These are phyloP conservation scores for Lamellibrachia satsuma DNA, from an alignment of 2,888 invertebrate genomes.

Conservation along the genomic window DNA sequence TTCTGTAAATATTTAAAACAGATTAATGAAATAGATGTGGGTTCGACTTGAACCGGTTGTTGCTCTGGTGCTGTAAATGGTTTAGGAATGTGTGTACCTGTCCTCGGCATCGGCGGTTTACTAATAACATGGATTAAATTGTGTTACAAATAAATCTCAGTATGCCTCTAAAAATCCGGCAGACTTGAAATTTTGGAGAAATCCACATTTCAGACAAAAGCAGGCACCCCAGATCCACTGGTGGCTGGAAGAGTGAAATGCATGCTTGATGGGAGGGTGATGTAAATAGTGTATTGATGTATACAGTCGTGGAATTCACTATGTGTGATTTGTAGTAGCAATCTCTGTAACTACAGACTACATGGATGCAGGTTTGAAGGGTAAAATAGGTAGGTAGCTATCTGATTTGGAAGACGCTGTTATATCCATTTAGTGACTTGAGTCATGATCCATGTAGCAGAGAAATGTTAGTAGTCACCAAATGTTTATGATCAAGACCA, in stretches of 20 bases:
- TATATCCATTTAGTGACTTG: neutral
- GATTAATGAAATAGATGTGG: neutral
- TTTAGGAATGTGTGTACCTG: neutral
- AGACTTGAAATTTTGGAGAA: too few relatives aligned
- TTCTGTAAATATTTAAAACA: neutral
- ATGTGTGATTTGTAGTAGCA: neutral
- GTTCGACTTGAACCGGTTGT: neutral
- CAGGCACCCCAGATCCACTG: neutral
- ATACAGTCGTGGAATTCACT: neutral
- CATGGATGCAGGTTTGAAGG: neutral
- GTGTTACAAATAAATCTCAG: neutral
- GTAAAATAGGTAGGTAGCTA: neutral
- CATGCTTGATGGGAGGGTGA: neutral
- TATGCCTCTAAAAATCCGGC: too few relatives aligned
- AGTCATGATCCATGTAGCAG: neutral
- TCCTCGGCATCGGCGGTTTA: too few relatives aligned
- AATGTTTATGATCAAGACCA: neutral
- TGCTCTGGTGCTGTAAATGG: neutral
- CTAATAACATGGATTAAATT: too few relatives aligned
- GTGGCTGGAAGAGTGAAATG: neutral
- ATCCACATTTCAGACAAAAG: neutral
- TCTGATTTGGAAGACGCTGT: neutral
- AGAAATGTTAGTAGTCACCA: neutral
- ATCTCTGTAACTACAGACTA: neutral
- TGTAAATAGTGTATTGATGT: conserved; percentile 4